Evolutionary conservation across 2,888 invertebrate genomes (phyloP), one percentile per base, ranked within the genome.

Genomic region (Slavum lentiscoides): DNA sequence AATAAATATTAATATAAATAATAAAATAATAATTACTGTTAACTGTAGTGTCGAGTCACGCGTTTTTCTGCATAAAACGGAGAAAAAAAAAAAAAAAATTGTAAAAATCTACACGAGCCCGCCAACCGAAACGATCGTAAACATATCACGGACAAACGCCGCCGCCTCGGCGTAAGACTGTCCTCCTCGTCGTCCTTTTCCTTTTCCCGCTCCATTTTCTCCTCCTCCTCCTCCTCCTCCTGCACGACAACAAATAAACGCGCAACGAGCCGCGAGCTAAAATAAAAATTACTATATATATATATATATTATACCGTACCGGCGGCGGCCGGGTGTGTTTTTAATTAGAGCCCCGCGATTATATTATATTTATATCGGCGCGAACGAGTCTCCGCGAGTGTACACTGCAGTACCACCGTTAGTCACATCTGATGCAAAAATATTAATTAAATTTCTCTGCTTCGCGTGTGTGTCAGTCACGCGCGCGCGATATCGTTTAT

Each of bases 371-470:
- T 30, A 30, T 30, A 30, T 30, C 30, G 30, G 30, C 30, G 30
- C 1, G 30, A 30, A 30, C 30, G 30, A 30, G 30, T 30, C 30
- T 30, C 30, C 30, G 37, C 61, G 70, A 37, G 68, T 58, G 75
- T 58, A 61, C 61, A 13, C 37, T 0, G 23, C 55, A 64, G 64
- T 58, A 55, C 64, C 43, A 80, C 80, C 80, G 80, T 80, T 80
- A 80, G 80, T 23, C 4, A 72, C 80, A 80, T 80, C 80, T 80
- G 80, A 80, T 80, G 58, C 80, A 80, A 80, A 80, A 80, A 70
- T 80, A 39, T 80, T 80, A 80, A 80, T 80, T 80, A 80, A 80
- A 72, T 72, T 72, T 72, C 64, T 66, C 80, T 39, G 53, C 37
- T 39, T 13, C 68, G 62, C 30, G 43, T 43, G 30, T 23, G 77